Percentiles rank a stretch among this genome's conserved stretches.
These are phyloP conservation scores for Meloidogyne floridensis DNA, from an alignment of 1,140 invertebrate species.

Conservation along the genomic window DNA sequence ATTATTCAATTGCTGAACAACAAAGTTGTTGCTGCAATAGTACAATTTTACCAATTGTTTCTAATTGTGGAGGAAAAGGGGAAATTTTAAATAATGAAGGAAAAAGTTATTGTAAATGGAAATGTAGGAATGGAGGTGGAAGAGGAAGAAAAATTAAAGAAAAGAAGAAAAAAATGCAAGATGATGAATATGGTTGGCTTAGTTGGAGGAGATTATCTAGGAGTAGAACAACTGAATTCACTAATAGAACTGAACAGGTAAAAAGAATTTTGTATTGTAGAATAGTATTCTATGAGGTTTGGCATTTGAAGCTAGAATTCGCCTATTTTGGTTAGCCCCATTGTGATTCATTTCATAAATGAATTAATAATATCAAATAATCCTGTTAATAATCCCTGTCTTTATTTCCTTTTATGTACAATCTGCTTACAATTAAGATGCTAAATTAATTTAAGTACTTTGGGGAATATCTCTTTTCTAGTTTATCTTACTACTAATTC, in stretches of 20 bases:
- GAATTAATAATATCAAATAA: too few species aligned
- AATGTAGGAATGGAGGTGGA: background rate
- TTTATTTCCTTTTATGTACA: too few species aligned
- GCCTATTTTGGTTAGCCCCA: too few species aligned
- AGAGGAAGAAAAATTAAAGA: background rate
- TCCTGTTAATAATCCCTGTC: too few species aligned
- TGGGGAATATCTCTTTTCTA: too few species aligned
- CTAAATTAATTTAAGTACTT: too few species aligned
- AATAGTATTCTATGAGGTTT: too few species aligned
- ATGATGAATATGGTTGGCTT: background rate
- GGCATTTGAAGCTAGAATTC: too few species aligned
- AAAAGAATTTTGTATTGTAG: too few species aligned
- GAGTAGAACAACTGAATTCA: constrained; percentile 2
- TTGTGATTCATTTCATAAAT: too few species aligned
- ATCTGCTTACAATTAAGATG: too few species aligned
- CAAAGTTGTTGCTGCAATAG: background rate
- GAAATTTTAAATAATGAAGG: background rate
- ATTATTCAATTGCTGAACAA: background rate
- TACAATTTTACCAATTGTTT: background rate
- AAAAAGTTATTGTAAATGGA: background rate
- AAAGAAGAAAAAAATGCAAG: background rate
- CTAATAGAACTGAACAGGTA: constrained; percentile 25
- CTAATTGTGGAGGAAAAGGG: background rate
- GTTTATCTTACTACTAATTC: too few species aligned
- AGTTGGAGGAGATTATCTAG: constrained; percentile 23